Conservation (phyloP, 1,140 invertebrate species). For the Drosophila mauritiana region DNA sequence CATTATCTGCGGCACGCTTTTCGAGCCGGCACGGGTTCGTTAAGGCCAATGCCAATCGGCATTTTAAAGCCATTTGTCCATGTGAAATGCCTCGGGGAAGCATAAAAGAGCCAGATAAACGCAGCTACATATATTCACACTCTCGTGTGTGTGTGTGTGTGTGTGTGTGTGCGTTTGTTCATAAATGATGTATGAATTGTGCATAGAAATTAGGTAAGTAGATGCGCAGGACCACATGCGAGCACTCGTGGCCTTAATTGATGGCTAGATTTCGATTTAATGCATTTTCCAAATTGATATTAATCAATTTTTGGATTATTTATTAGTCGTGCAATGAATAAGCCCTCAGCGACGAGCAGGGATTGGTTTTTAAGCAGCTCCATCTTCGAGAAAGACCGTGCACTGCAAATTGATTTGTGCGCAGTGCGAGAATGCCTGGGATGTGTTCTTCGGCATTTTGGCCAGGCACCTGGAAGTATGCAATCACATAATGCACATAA, state of each 20-base stretch:
- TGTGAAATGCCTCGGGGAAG: conserved; percentile 26
- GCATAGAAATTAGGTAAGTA: conserved; percentile 38
- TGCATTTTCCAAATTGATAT: conserved; percentile 40
- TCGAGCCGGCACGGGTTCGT: conserved; percentile 8
- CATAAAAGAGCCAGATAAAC: conserved; percentile 34
- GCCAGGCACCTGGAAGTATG: conserved; percentile 53
- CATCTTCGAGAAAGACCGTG: not conserved
- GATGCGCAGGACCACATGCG: not conserved
- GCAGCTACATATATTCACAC: conserved; percentile 7
- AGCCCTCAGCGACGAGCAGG: conserved; percentile 5
- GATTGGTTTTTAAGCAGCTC: conserved; percentile 11
- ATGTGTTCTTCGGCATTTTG: conserved; percentile 29
- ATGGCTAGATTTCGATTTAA: conserved; percentile 30
- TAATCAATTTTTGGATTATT: conserved; percentile 52
- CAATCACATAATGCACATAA: conserved; percentile 66
- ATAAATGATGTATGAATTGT: conserved; percentile 48
- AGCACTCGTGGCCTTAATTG: conserved; percentile 35
- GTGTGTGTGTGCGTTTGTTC: conserved; percentile 1
- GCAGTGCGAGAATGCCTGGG: conserved; percentile 6
- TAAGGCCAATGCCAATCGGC: conserved; percentile 32
- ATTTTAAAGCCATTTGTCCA: conserved; percentile 50
- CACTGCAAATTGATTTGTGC: conserved; percentile 40
- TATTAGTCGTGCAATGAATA: conserved; percentile 20
- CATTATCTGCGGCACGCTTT: conserved; percentile 36
- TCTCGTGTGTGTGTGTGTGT: conserved; percentile 15